Evolutionary conservation across 1,140 invertebrate genomes (phyloP).

Genomic region (Lutraria rhynchaena): DNA sequence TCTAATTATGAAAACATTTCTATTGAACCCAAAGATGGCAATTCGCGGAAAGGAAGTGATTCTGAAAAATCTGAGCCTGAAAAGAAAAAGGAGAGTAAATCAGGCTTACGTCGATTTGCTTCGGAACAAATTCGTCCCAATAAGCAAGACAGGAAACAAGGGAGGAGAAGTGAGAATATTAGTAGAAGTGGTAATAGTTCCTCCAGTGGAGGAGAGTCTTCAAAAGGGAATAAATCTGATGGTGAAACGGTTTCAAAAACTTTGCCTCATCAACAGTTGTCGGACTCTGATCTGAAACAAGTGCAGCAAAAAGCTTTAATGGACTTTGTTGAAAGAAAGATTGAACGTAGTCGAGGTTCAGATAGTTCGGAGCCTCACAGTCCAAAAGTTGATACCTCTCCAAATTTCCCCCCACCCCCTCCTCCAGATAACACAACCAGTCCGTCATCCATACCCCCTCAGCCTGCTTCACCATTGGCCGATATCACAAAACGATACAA

Average conservation of each 20-base stretch:
- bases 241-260: constrained; percentile 18
- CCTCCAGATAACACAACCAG: neutral
- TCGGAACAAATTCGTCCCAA: constrained; percentile 75
- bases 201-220: constrained; percentile 53
- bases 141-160: constrained; percentile 60
- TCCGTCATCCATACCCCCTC: constrained; percentile 23
- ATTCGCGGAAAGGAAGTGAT: neutral
- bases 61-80: constrained; percentile 42
- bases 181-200: constrained; percentile 50
- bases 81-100: constrained; percentile 46
- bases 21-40: neutral
- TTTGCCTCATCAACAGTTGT: constrained; percentile 35
- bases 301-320: constrained; percentile 92
- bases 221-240: constrained; percentile 56
- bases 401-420: constrained; percentile 24
- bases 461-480: constrained; percentile 58
- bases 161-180: constrained; percentile 40
- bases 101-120: constrained; percentile 67
- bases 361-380: constrained; percentile 48
- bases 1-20: constrained; percentile 49
- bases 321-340: constrained; percentile 92
- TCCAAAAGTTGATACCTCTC: constrained; percentile 30
- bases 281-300: constrained; percentile 90
- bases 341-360: constrained; percentile 61
- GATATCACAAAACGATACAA: constrained; percentile 58